A percentile compares a stretch with the other conserved stretches of the same genome.
These are phyloP conservation scores for Nephrotoma guestfalica DNA, from an alignment of 2,888 invertebrate genomes.

Conservation along the genomic window DNA sequence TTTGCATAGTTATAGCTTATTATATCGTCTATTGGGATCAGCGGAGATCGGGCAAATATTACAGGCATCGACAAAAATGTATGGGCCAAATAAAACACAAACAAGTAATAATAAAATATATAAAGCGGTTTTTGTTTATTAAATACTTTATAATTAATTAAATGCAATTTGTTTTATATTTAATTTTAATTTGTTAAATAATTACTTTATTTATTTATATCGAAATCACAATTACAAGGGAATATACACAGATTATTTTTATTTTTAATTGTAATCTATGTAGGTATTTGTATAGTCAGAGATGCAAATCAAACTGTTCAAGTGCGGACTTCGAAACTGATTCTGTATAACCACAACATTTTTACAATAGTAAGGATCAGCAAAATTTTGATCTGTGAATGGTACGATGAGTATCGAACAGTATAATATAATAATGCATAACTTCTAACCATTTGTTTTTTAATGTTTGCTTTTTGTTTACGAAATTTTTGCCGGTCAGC, in stretches of 20 bases:
- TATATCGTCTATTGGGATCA: not conserved
- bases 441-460: too few species aligned
- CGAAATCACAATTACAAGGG: not conserved
- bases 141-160: not conserved
- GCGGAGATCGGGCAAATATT: not conserved
- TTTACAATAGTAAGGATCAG: too few species aligned
- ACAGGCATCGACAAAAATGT: not conserved
- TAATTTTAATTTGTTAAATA: not conserved
- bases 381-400: too few species aligned
- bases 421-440: too few species aligned
- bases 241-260: not conserved
- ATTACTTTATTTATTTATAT: not conserved
- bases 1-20: not conserved
- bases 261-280: not conserved
- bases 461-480: too few species aligned
- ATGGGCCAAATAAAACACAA: not conserved
- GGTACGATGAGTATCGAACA: too few species aligned
- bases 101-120: not conserved
- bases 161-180: not conserved
- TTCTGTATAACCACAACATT: too few species aligned
- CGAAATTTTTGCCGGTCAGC: too few species aligned
- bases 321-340: too few species aligned
- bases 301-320: not conserved
- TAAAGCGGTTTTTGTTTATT: not conserved
- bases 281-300: not conserved